A percentile compares a stretch with the other conserved stretches of the same genome.
These are phyloP conservation scores for Lasioglossum baleicum DNA, from an alignment of 1,140 invertebrate species.

Conservation along the genomic window DNA sequence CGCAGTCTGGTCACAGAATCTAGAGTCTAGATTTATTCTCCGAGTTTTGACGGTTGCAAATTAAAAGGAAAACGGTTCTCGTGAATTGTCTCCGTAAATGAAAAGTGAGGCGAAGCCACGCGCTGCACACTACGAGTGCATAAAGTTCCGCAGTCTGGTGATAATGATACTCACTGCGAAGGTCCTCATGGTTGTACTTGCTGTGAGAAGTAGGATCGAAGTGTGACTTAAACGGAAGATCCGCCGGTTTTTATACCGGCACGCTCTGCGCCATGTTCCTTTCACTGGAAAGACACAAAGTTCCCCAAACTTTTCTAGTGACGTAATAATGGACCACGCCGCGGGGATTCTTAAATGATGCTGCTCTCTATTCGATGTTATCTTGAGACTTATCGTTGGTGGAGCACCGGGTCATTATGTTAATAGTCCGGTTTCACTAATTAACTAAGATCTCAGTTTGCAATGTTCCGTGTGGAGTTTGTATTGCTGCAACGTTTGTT, in stretches of 20 bases:
- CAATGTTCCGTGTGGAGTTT: too few species aligned
- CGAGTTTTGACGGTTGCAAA: too few species aligned
- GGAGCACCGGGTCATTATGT: neutral
- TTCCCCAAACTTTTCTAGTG: constrained; percentile 27
- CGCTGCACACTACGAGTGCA: neutral
- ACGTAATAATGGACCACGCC: constrained; percentile 27
- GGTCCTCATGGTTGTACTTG: constrained; percentile 51
- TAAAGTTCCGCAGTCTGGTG: neutral
- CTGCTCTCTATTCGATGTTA: neutral
- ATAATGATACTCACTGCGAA: constrained; percentile 54
- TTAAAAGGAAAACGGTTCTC: too few species aligned
- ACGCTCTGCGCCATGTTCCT: constrained; percentile 39
- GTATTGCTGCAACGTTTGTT: neutral
- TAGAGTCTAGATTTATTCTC: too few species aligned
- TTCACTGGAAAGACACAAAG: constrained; percentile 53
- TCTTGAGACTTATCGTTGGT: neutral
- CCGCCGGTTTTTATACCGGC: constrained; percentile 59
- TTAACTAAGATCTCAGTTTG: too few species aligned
- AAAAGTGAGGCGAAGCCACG: too few species aligned
- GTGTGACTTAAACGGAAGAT: constrained; percentile 46
- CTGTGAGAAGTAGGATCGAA: constrained; percentile 32
- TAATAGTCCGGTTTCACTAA: neutral
- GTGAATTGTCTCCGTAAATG: too few species aligned
- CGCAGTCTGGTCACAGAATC: too few species aligned
- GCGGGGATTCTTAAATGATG: neutral